Percentiles rank a stretch among this genome's conserved stretches.
Conservation (phyloP, 2,888 invertebrate genomes). For the Caenorhabditis plicata region DNA sequence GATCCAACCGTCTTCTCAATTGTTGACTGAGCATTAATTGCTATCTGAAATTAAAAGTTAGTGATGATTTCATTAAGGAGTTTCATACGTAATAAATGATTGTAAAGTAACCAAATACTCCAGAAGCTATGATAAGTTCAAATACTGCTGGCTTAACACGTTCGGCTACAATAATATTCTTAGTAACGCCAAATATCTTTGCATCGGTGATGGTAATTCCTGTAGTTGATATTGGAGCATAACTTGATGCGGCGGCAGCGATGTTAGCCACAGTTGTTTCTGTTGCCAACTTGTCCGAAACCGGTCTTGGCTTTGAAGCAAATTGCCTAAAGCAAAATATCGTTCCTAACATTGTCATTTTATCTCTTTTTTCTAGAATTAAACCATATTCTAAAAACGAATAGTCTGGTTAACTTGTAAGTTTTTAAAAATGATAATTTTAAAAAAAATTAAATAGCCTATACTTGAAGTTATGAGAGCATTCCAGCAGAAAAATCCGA, state of each 20-base stretch:
- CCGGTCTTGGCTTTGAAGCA: slow-evolving; percentile 41
- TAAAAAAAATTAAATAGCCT: too few species aligned
- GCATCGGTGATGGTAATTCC: slow-evolving; percentile 34
- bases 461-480: too few species aligned
- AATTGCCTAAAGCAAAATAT: slow-evolving; percentile 37
- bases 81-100: slow-evolving; percentile 69
- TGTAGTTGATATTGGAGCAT: slow-evolving; percentile 20
- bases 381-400: too few species aligned
- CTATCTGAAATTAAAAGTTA: slow-evolving; percentile 11
- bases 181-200: slow-evolving; percentile 27
- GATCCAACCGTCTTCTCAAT: slow-evolving; percentile 27
- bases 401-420: too few species aligned
- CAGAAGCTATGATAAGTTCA: slow-evolving; percentile 87
- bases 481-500: too few species aligned
- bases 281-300: slow-evolving; percentile 36
- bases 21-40: slow-evolving; percentile 27
- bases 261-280: slow-evolving; percentile 36
- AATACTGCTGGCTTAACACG: slow-evolving; percentile 86
- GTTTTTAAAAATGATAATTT: too few species aligned
- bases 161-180: slow-evolving; percentile 37
- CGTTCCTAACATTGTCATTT: too few species aligned
- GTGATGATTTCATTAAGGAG: not conserved
- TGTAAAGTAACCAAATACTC: slow-evolving; percentile 82
- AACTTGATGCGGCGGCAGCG: slow-evolving; percentile 32
- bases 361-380: too few species aligned